phyloP scores from a whole-genome alignment of 1,140 invertebrate genomes.

The Oedothorax gibbosus region DNA sequence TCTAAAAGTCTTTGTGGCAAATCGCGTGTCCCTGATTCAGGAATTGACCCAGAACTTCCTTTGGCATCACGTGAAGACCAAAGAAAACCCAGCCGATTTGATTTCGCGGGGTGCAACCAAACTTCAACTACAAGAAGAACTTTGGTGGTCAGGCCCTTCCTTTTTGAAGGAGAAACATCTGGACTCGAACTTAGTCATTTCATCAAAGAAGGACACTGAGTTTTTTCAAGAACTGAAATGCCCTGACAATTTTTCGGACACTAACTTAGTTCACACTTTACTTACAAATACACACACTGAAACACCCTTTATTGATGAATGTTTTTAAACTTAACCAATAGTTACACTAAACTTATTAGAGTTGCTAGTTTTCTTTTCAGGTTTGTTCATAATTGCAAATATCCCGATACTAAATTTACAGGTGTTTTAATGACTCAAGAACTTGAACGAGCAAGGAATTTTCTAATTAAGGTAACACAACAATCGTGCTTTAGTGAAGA shows the following conservation, averaged over 20 bases:
- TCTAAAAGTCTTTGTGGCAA: conserved; percentile 18
- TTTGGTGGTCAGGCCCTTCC: conserved; percentile 19
- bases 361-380: not conserved
- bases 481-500: not conserved
- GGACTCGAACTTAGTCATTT: not conserved
- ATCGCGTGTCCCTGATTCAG: conserved; percentile 36
- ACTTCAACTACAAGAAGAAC: not conserved
- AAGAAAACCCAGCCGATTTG: conserved; percentile 18
- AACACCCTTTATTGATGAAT: not conserved
- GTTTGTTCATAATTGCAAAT: not conserved
- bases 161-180: not conserved
- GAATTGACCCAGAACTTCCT: not conserved
- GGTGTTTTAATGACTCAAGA: not conserved
- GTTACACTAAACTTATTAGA: not conserved
- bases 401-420: not conserved
- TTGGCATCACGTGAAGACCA: conserved; percentile 61
- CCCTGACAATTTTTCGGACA: too few relatives aligned
- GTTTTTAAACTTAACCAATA: not conserved
- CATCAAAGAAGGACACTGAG: not conserved
- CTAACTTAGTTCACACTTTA: not conserved
- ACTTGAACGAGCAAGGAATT: not conserved
- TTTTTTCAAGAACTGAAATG: not conserved
- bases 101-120: conserved; percentile 19
- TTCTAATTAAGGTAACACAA: not conserved
- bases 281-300: too few relatives aligned